These are phyloP conservation scores for Actinia tenebrosa DNA, from an alignment of 64 coral and sea anemone species.

Conservation along the genomic window DNA sequence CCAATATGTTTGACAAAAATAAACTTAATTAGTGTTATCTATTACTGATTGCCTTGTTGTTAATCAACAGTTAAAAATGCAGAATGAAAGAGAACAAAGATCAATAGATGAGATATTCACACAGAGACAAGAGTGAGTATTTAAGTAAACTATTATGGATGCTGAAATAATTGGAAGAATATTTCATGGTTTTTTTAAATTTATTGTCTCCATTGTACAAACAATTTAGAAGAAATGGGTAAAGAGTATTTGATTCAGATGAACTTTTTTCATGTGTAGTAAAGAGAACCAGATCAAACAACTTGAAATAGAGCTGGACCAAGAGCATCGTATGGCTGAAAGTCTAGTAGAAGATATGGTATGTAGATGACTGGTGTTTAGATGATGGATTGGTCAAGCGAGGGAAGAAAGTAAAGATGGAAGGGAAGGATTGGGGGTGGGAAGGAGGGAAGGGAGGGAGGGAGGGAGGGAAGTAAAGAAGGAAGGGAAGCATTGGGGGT, in stretches of 20 bases:
- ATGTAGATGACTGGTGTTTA: neutral
- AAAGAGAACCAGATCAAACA: slow-evolving; percentile 95
- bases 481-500: too few species aligned
- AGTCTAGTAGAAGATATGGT: slow-evolving; percentile 98
- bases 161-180: too few species aligned
- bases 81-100: slow-evolving; percentile 93
- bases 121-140: slow-evolving; percentile 85
- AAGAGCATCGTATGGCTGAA: slow-evolving; percentile 97
- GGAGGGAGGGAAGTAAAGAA: too few species aligned
- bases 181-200: too few species aligned
- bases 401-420: too few species aligned
- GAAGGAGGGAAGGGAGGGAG: too few species aligned
- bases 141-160: too few species aligned
- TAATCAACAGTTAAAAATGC: slow-evolving; percentile 57
- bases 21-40: neutral
- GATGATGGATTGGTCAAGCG: too few species aligned
- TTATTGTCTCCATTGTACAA: neutral
- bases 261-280: slow-evolving; percentile 10
- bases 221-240: neutral
- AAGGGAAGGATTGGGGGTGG: too few species aligned
- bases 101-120: slow-evolving; percentile 91
- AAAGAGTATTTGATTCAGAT: neutral
- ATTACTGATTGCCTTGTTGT: neutral
- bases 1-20: too few species aligned
- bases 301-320: slow-evolving; percentile 87